Base-by-base conservation (phyloP, 1,140 invertebrate genomes). In the Zeugodacus cucurbitae region DNA sequence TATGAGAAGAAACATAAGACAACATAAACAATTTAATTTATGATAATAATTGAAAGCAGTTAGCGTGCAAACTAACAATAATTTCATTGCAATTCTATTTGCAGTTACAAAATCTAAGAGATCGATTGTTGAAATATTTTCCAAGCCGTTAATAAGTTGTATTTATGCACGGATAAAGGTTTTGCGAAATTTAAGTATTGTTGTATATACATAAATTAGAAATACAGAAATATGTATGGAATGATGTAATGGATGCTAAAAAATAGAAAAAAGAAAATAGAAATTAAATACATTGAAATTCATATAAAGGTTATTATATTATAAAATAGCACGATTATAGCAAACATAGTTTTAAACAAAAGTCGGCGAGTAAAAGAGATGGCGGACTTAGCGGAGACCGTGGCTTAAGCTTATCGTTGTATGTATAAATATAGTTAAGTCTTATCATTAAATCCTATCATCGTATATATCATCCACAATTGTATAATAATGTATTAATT, bases 101-200 rank as follows among this genome's bases (percentile, higher is more conserved):
- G 64, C 88, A 88, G 88, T 88, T 88, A 48, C 58, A 64, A 86
- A 54, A 62, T 57, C 44, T 88, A 54, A 88, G 44, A 70, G 85
- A 88, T 67, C 88, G 88, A 67, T 88, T 86, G 54, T 86, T 88
- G 58, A 88, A 88, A 86, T 64, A 86, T 64, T 88, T 88, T 88
- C 82, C 82, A 67, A 64, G 82, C n/a, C 78, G 88, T 22, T 87
- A 48, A 48, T 37, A 44, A 48, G 17, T 74, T 74, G 3, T 44
- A 87, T 64, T 20, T 48, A 88, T 62, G 58, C 37, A 54, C 14
- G 34, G 78, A 17, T 54, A 74, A 20, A 88, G n/a, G 57, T 37
- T 37, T 37, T 48, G 37, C 10, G n/a, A 22, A 82, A 82, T 26
- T 17, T 26, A 48, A 54, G 22, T 64, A 67, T 86, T 64, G 54